Evolutionary conservation across 2,888 invertebrate species (phyloP).

Genomic region (Aphidius colemani): DNA sequence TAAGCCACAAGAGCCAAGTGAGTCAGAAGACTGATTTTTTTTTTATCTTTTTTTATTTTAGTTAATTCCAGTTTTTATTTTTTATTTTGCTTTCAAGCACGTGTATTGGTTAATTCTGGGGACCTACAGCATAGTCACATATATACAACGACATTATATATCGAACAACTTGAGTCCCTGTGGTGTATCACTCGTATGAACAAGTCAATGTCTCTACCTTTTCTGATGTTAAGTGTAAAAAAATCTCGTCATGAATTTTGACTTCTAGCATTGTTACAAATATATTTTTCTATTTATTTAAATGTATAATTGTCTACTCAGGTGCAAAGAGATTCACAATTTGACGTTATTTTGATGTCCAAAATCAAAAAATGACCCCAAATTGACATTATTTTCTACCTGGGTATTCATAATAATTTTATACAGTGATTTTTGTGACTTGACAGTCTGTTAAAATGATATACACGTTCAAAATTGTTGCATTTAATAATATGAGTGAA

Average conservation of each 20-base stretch:
- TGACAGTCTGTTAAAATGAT: no score
- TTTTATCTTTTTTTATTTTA: not conserved
- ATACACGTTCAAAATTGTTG: no score
- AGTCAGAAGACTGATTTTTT: constrained; percentile 29
- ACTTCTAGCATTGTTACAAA: not conserved
- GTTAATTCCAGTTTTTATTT: no score
- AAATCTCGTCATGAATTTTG: constrained; percentile 29
- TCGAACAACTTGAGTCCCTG: constrained; percentile 32
- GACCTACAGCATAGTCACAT: constrained; percentile 54
- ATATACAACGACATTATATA: constrained; percentile 6
- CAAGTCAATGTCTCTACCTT: constrained; percentile 49
- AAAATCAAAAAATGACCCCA: no score
- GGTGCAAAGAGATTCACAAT: no score
- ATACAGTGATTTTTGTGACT: not conserved
- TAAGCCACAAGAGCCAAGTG: constrained; percentile 37
- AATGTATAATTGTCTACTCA: constrained; percentile 11
- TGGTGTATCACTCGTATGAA: constrained; percentile 56
- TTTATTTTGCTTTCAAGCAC: no score
- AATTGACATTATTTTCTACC: no score
- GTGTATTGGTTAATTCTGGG: constrained; percentile 28
- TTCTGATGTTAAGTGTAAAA: constrained; percentile 24
- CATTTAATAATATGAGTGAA: not conserved
- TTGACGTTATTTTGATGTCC: no score
- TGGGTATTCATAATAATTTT: not conserved
- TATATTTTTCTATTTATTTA: not conserved